Evolutionary conservation across 2,888 invertebrate genomes (phyloP), one percentile per base, ranked within the genome.

Genomic region (Harpalus rufipes): DNA sequence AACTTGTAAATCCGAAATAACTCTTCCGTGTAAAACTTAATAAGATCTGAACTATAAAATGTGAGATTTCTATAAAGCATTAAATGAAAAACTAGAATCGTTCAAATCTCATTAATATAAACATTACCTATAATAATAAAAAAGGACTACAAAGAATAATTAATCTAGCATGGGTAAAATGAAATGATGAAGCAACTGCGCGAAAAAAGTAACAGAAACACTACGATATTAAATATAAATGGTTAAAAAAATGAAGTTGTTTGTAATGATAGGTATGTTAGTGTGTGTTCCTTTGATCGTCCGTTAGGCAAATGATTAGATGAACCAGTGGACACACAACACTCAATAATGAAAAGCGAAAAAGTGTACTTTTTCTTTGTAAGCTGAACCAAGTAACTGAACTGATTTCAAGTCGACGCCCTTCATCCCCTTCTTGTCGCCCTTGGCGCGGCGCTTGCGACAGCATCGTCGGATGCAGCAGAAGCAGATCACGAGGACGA

Each of bases 321-420:
- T 84, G 88, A 90, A 88, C 89, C 88, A 87, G 86, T 89, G 90
- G 90, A 90, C 89, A 84, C 85, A 88, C 90, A 90, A 90, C 89
- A 87, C 72, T 86, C 87, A 80, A 87, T 86, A 86, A 90, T 89
- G 87, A 88, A 88, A 87, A 89, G 87, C 80, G 86, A 88, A 89
- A 92, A 90, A 92, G 93, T 92, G 92, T 94, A 98, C 98, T 96
- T 98, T 98, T 93, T 99, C 98, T 92, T 99, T 99, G 93, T 98
- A 98, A 86, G 98, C 97, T 89, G 97, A 97, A 89, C 98, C 98
- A 88, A 99, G 94, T 85, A 99, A 94, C 91, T 98, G 98, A 90
- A 99, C 98, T 91, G 97, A 97, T 93, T 98, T 98, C 90, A 99
- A 93, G 92, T 98, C 98, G 89, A 98, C 98, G 87, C 97, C 97